A percentile compares a stretch with the other conserved stretches of the same genome.
Evolutionary conservation across 1,140 invertebrate genomes (phyloP).

Genomic region (Eurosta solidaginis): DNA sequence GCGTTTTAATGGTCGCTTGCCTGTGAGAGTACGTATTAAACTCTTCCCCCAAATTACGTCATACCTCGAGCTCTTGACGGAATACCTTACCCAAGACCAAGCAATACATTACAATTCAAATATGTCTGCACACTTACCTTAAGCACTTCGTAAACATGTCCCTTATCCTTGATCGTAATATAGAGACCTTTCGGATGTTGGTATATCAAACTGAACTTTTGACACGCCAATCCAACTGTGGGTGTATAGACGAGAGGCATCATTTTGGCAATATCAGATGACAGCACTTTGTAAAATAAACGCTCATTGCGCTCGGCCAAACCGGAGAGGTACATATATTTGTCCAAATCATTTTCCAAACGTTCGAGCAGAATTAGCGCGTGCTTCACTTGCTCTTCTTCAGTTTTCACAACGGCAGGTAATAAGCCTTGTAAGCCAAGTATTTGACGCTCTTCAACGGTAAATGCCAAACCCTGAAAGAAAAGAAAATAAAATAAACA

Average conservation of each 20-base stretch:
- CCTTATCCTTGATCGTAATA: slow-evolving; percentile 94
- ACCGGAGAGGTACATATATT: slow-evolving; percentile 79
- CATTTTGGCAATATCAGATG: slow-evolving; percentile 84
- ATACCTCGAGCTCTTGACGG: no score
- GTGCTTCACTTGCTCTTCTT: slow-evolving; percentile 81
- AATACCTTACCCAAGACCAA: no score
- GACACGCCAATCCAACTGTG: slow-evolving; percentile 73
- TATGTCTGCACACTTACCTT: slow-evolving; percentile 54
- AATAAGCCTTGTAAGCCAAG: slow-evolving; percentile 85
- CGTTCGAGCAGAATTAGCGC: slow-evolving; percentile 73
- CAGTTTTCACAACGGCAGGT: slow-evolving; percentile 77
- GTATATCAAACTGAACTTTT: slow-evolving; percentile 59
- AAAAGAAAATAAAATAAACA: not conserved
- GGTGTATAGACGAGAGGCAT: slow-evolving; percentile 70
- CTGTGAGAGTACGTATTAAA: no score
- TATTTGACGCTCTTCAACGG: slow-evolving; percentile 79
- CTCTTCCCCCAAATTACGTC: no score
- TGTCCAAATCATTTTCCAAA: slow-evolving; percentile 75
- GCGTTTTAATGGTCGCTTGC: no score
- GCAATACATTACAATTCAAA: not conserved
- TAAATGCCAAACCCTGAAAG: slow-evolving; percentile 81
- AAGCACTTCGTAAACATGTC: slow-evolving; percentile 84
- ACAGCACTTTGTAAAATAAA: slow-evolving; percentile 90
- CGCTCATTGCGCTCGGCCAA: slow-evolving; percentile 84
- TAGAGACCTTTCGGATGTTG: slow-evolving; percentile 83